phyloP scores from a whole-genome alignment of 2,797 vertebrate species.

The Pelochelys cantorii region DNA sequence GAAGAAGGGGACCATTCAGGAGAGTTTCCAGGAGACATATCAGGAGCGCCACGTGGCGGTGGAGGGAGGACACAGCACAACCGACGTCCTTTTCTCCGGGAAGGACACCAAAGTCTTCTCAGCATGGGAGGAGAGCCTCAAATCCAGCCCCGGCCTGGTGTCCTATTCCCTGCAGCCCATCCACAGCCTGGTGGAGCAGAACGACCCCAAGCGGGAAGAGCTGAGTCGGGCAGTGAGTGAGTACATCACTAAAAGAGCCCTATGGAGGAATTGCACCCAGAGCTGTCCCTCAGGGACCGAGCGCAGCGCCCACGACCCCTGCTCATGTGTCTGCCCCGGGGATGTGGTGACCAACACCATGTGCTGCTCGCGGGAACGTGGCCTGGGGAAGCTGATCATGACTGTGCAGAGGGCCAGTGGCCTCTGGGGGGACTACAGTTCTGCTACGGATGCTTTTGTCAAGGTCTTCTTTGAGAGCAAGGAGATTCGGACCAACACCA shows the following conservation, averaged over 20 bases:
- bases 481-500: slow-evolving; percentile 77
- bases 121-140: slow-evolving; percentile 82
- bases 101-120: slow-evolving; percentile 71
- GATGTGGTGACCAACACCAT: slow-evolving; percentile 78
- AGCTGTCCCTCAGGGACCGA: slow-evolving; percentile 61
- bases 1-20: slow-evolving; percentile 70
- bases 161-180: slow-evolving; percentile 85
- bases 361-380: slow-evolving; percentile 86
- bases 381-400: slow-evolving; percentile 82
- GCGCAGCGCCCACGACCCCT: slow-evolving; percentile 77
- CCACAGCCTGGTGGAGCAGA: slow-evolving; percentile 78
- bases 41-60: slow-evolving; percentile 83
- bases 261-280: slow-evolving; percentile 83
- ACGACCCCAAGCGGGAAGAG: slow-evolving; percentile 58
- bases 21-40: slow-evolving; percentile 84
- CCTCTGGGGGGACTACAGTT: slow-evolving; percentile 81
- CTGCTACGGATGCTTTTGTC: slow-evolving; percentile 83
- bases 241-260: slow-evolving; percentile 83
- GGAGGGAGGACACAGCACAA: slow-evolving; percentile 73
- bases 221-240: slow-evolving; percentile 85
- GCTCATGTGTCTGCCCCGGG: slow-evolving; percentile 73
- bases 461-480: slow-evolving; percentile 83
- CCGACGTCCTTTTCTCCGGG: slow-evolving; percentile 53
- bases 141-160: slow-evolving; percentile 80
- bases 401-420: slow-evolving; percentile 73